Base-by-base conservation (phyloP, 1,140 invertebrate species). In the Papilio polyxenes region DNA sequence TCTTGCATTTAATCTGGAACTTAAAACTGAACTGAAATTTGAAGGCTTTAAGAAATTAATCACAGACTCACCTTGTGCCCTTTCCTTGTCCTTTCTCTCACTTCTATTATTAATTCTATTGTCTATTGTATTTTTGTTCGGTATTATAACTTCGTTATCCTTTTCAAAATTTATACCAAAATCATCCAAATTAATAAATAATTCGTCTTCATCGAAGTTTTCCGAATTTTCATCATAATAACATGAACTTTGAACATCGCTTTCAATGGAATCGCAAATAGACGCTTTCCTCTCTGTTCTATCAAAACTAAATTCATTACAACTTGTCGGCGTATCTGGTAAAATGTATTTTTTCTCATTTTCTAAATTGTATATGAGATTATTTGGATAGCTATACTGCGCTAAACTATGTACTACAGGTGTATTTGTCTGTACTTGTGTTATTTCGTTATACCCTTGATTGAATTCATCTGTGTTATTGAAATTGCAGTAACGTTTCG, bases 341-440 rank as follows among this genome's bases (percentile, higher is more conserved):
- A 93, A 80, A 15, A 89, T 89, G 77, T 93, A 93, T 40, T 87
- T 89, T 31, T 90, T 92, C 76, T 92, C 88, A 40, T 62, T 84
- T 56, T 92, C 91, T 59, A 94, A 86, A 85, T 93, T 94, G 51
- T 92, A 89, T 15, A 94, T 81, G 40, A 94, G 89, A 80, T 95
- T 95, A 82, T 95, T 93, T 15, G 92, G 91, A 87, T 94, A 94
- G 82, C 92, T 94, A 76, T 94, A 95, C 81, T 93, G 90, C 51
- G 95, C 94, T 76, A 95, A 79, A 83, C 91, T 95, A 81, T 90
- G 92, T 8, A 94, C 84, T 17, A 86, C 80, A 75, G 87, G 86
- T 72, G 86, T 81, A 78, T 84, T 69, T 85, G 81, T 82, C 88
- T 76, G 86, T 59, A 59, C 84, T 44, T 87, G 74, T 44, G 82